These are phyloP conservation scores for Istiophorus platypterus DNA, from an alignment of 2,113 vertebrate genomes.

Conservation along the genomic window DNA sequence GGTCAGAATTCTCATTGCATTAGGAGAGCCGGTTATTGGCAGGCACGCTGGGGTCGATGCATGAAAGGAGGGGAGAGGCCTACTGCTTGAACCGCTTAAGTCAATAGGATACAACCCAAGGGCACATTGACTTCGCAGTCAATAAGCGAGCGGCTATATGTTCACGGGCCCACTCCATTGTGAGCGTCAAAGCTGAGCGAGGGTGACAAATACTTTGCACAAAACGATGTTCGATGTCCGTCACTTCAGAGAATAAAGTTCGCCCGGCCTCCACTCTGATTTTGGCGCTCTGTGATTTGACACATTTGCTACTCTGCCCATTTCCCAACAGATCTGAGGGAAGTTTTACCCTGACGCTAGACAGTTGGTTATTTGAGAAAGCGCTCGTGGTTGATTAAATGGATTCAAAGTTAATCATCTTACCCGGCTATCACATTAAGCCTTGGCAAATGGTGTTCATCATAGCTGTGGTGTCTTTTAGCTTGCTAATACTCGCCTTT, in stretches of 20 bases:
- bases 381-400: slow-evolving; percentile 78
- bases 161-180: slow-evolving; percentile 38
- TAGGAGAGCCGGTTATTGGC: slow-evolving; percentile 35
- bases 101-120: slow-evolving; percentile 74
- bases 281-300: slow-evolving; percentile 45
- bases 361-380: slow-evolving; percentile 73
- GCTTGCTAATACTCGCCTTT: slow-evolving; percentile 79
- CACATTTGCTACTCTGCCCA: slow-evolving; percentile 49
- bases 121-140: slow-evolving; percentile 70
- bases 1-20: slow-evolving; percentile 40
- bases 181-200: slow-evolving; percentile 34
- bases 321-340: slow-evolving; percentile 63
- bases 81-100: slow-evolving; percentile 55
- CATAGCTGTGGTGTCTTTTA: slow-evolving; percentile 72
- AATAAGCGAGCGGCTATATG: slow-evolving; percentile 49
- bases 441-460: slow-evolving; percentile 79
- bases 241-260: slow-evolving; percentile 54
- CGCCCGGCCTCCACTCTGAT: slow-evolving; percentile 38
- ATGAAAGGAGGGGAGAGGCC: slow-evolving; percentile 44
- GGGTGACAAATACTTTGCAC: slow-evolving; percentile 47
- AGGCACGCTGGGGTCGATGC: slow-evolving; percentile 33
- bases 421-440: slow-evolving; percentile 77
- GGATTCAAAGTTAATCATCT: slow-evolving; percentile 82
- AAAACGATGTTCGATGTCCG: slow-evolving; percentile 62
- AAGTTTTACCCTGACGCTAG: slow-evolving; percentile 54